Base-by-base conservation (phyloP, 2,797 vertebrate genomes). In the Poeciliopsis gracilis region DNA sequence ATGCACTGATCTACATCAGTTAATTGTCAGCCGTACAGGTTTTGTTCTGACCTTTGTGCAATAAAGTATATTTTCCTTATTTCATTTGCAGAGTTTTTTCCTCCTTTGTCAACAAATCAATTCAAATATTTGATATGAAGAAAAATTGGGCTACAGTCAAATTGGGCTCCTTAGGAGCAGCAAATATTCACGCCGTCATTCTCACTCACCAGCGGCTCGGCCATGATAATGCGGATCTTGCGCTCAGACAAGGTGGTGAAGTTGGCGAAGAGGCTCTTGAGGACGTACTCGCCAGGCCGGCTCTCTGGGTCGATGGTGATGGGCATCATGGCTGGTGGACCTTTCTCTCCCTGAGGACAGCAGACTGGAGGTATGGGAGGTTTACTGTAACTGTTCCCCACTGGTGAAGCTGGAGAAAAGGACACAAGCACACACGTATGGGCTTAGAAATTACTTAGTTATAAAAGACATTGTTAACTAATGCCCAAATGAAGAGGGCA, bases 211-310 rank as follows among this genome's bases (percentile, higher is more conserved):
- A 99, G 94, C 2, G 98, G 97, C 83, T 99, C 98, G 28, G 98
- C 98, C 98, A 99, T 99, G 90, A 99, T 97, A 89, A 99, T 96
- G 63, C 97, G 96, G 84, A 99, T 99, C 95, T 99, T 99, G 86
- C 97, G 96, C 83, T 99, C 98, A 0, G 98, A 97, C 90, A 96
- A 90, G 25, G 94, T 96, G 80, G 98, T 97, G 75, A 99, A 99
- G 93, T 97, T 98, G 82, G 97, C 97, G 83, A 99, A 99, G 71
- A 99, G 93, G 84, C 98, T 99, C 93, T 99, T 99, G 86, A 99
- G 97, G 87, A 99, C 95, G 9, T 98, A 99, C 85, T 99, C 98
- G 18, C 98, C 98, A 28, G 98, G 98, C 80, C 97, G 97, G 92
- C 98, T 99, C 93, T 99, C 98, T 0, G 98, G 98, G 92, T 99